phyloP scores from a whole-genome alignment of 2,113 vertebrate species.

The Agelaius phoeniceus region DNA sequence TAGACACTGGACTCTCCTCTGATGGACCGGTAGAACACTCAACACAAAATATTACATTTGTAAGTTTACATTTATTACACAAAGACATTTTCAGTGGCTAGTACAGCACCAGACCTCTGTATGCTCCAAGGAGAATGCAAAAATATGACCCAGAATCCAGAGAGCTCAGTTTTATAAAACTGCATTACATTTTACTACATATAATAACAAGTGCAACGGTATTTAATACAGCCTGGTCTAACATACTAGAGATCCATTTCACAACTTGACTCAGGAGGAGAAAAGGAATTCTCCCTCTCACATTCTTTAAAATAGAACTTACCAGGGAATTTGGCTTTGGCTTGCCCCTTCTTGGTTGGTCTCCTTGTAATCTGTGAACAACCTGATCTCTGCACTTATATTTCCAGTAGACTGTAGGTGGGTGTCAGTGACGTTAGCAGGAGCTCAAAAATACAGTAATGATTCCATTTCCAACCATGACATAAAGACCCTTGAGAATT shows the following conservation, averaged over 20 bases:
- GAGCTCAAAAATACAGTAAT: constrained; percentile 71
- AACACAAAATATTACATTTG: not conserved
- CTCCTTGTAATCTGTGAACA: constrained; percentile 13
- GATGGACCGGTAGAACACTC: not conserved
- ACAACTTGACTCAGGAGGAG: not conserved
- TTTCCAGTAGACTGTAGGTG: constrained; percentile 42
- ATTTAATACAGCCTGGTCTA: not conserved
- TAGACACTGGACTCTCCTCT: not conserved
- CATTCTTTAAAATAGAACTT: constrained; percentile 50
- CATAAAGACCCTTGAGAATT: constrained; percentile 63
- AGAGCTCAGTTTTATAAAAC: not conserved
- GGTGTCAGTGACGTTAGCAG: constrained; percentile 71
- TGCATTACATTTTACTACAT: not conserved
- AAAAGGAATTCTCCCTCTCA: not conserved
- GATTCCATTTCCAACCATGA: constrained; percentile 63
- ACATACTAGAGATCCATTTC: not conserved
- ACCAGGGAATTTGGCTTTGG: constrained; percentile 53
- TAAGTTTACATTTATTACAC: not conserved
- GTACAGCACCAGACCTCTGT: not conserved
- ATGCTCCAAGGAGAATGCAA: not conserved
- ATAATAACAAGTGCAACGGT: not conserved
- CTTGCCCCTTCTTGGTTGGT: constrained; percentile 33
- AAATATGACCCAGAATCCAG: not conserved
- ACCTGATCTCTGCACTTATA: constrained; percentile 61
- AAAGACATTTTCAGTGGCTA: not conserved